Evolutionary conservation across 2,113 vertebrate species (phyloP).

Genomic region (Cnemophilus loriae): DNA sequence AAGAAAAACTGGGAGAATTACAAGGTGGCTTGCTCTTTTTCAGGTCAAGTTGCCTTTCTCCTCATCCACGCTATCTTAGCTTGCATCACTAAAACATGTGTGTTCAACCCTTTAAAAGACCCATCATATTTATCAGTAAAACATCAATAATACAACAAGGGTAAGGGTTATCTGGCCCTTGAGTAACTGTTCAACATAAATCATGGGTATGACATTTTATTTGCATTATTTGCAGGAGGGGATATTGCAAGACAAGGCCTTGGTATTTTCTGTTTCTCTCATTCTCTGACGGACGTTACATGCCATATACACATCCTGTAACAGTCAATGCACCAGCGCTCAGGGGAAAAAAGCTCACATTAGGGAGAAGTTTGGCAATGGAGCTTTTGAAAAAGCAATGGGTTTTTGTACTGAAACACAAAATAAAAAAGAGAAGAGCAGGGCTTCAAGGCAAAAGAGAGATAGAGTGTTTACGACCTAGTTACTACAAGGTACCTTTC

Average conservation of each 20-base stretch:
- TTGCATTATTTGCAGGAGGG: neutral
- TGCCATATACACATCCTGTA: neutral
- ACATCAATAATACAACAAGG: neutral
- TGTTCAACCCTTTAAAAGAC: neutral
- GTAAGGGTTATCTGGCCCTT: neutral
- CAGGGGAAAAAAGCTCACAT: neutral
- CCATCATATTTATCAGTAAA: neutral
- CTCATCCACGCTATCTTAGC: neutral
- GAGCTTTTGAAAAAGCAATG: neutral
- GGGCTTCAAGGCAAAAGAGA: constrained; percentile 36
- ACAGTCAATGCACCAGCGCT: neutral
- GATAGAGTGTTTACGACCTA: constrained; percentile 33
- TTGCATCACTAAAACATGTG: neutral
- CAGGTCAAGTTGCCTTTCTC: neutral
- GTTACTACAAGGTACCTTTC: neutral
- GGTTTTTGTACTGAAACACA: neutral
- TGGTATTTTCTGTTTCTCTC: neutral
- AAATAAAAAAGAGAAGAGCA: neutral
- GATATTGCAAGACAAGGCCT: neutral
- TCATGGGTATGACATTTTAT: neutral
- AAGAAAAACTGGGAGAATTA: neutral
- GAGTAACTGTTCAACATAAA: neutral
- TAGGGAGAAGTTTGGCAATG: neutral
- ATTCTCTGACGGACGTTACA: neutral
- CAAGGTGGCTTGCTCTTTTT: neutral